phyloP scores from a whole-genome alignment of 2,797 vertebrate species.

The Acanthopagrus latus region DNA sequence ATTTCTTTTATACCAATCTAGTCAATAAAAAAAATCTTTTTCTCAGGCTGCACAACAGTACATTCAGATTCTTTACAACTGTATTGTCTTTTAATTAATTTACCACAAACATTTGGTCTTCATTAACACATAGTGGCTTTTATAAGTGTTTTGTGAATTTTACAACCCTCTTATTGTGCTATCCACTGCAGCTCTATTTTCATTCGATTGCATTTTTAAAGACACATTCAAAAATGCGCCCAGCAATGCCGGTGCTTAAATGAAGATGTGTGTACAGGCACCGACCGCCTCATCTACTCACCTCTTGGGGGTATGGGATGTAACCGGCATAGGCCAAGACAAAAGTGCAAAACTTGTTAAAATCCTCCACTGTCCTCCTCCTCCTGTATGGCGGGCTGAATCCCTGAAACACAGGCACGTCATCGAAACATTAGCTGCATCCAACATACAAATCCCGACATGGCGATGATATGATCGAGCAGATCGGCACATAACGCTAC shows the following conservation, averaged over 20 bases:
- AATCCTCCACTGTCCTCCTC: conserved; percentile 96
- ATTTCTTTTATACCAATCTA: neutral
- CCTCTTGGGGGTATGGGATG: conserved; percentile 96
- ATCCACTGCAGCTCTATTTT: neutral
- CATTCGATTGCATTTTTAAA: neutral
- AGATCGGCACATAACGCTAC: conserved; percentile 18
- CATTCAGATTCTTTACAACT: neutral
- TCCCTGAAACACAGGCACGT: conserved; percentile 74
- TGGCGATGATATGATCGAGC: conserved; percentile 47
- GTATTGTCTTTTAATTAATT: neutral
- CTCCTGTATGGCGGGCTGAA: conserved; percentile 87
- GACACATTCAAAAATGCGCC: neutral
- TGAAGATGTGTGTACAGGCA: neutral
- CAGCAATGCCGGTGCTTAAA: neutral
- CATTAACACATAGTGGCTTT: neutral
- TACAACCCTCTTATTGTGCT: neutral
- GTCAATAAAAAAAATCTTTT: neutral
- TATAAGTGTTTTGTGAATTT: neutral
- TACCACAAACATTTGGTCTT: neutral
- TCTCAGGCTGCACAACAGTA: neutral
- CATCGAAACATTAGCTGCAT: conserved; percentile 9
- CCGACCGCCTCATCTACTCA: conserved; percentile 66
- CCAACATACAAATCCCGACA: conserved; percentile 43
- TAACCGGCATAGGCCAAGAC: conserved; percentile 98
- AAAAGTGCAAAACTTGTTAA: conserved; percentile 99